phyloP scores from a whole-genome alignment of 2,797 vertebrate genomes.

The Lepus oiostolus region DNA sequence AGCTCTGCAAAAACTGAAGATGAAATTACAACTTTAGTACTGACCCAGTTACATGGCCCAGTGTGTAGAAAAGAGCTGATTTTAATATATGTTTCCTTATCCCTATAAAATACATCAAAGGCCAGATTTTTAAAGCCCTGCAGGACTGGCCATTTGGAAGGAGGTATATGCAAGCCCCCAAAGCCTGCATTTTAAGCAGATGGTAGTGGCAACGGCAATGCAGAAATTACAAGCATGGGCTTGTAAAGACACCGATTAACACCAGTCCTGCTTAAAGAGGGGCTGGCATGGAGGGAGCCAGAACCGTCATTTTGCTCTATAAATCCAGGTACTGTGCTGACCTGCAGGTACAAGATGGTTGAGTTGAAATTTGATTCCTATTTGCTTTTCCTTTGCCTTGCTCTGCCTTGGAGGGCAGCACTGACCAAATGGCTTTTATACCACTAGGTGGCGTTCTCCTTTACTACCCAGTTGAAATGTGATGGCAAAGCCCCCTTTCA shows the following conservation, averaged over 20 bases:
- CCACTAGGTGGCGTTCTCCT: constrained; percentile 66
- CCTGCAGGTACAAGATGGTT: constrained; percentile 8
- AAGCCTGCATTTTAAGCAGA: constrained; percentile 76
- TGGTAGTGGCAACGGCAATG: constrained; percentile 48
- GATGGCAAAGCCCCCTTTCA: constrained; percentile 30
- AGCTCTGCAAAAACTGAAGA: constrained; percentile 75
- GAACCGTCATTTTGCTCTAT: background rate
- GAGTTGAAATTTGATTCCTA: background rate
- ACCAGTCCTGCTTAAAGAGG: constrained; percentile 19
- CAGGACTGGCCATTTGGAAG: constrained; percentile 77
- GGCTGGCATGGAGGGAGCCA: background rate
- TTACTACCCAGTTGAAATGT: background rate
- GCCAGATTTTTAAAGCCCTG: constrained; percentile 77
- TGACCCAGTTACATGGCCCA: constrained; percentile 62
- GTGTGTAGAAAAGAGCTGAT: constrained; percentile 41
- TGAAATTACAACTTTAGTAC: constrained; percentile 78
- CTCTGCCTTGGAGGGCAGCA: background rate
- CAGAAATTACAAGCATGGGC: constrained; percentile 42
- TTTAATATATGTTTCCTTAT: constrained; percentile 78
- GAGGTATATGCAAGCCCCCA: constrained; percentile 42
- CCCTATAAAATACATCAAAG: constrained; percentile 81
- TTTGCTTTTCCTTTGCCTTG: background rate
- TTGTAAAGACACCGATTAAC: constrained; percentile 52
- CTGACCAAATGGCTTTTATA: background rate
- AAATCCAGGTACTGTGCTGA: constrained; percentile 42